These are phyloP conservation scores for Macrocentrus cingulum DNA, from an alignment of 1,140 invertebrate genomes.

Conservation along the genomic window DNA sequence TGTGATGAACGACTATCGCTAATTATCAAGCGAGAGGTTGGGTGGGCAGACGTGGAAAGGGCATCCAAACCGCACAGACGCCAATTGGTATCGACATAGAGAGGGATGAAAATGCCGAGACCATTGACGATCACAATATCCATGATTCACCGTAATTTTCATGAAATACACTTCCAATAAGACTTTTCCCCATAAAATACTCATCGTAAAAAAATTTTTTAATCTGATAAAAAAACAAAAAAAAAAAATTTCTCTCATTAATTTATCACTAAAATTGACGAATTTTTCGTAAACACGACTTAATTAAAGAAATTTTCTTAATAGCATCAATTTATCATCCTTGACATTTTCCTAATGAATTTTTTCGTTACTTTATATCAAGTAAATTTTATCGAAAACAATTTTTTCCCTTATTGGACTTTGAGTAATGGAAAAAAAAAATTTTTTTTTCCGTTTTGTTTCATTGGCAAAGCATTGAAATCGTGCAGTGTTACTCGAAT, in stretches of 20 bases:
- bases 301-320: constrained; percentile 19
- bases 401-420: no score
- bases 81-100: constrained; percentile 39
- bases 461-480: constrained; percentile 16
- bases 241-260: no score
- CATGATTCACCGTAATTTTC: constrained; percentile 5
- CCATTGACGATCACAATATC: constrained; percentile 10
- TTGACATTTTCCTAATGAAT: constrained; percentile 4
- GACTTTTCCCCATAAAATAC: no score
- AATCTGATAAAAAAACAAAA: no score
- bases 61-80: constrained; percentile 29
- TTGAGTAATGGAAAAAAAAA: background rate
- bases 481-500: constrained; percentile 15
- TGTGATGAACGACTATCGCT: constrained; percentile 48
- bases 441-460: background rate
- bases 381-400: no score
- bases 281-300: background rate
- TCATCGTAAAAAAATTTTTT: no score
- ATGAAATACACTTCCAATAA: no score
- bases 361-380: no score
- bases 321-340: constrained; percentile 13
- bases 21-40: constrained; percentile 42
- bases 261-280: no score
- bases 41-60: constrained; percentile 8
- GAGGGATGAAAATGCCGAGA: background rate